Evolutionary conservation across 2,888 invertebrate genomes (phyloP).

Genomic region (Machimus rusticus): DNA sequence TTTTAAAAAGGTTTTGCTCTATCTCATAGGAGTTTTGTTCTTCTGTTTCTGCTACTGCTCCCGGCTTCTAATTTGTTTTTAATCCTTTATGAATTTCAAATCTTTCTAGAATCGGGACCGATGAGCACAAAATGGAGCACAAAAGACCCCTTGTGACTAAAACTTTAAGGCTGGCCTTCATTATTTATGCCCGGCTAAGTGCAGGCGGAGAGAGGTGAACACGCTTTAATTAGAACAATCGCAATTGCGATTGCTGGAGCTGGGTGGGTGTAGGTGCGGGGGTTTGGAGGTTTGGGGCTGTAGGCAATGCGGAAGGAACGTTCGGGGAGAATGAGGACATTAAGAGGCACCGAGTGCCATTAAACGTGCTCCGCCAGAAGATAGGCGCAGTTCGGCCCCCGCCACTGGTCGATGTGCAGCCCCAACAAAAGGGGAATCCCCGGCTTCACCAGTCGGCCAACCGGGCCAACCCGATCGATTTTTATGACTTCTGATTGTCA

Average conservation of each 20-base stretch:
- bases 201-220: slow-evolving; percentile 2
- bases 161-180: not conserved
- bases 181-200: slow-evolving; percentile 12
- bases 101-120: not conserved
- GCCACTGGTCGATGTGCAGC: not conserved
- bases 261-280: not conserved
- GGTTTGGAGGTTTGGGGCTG: not conserved
- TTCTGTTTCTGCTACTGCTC: not conserved
- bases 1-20: not conserved
- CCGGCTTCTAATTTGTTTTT: not conserved
- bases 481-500: slow-evolving; percentile 37
- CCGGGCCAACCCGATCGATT: not conserved
- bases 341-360: not conserved
- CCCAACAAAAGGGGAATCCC: slow-evolving; percentile 1
- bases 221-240: slow-evolving; percentile 37
- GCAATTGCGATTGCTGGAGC: not conserved
- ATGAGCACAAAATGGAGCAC: slow-evolving; percentile 6
- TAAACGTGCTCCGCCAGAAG: not conserved
- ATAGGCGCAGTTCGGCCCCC: not conserved
- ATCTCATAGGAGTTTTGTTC: not conserved
- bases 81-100: not conserved
- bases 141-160: not conserved
- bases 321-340: slow-evolving; percentile 29
- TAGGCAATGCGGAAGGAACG: not conserved
- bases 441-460: not conserved